Percentiles rank a stretch among this genome's conserved stretches.
Evolutionary conservation across 2,113 vertebrate genomes (phyloP).

Genomic region (Pelusios castaneus): DNA sequence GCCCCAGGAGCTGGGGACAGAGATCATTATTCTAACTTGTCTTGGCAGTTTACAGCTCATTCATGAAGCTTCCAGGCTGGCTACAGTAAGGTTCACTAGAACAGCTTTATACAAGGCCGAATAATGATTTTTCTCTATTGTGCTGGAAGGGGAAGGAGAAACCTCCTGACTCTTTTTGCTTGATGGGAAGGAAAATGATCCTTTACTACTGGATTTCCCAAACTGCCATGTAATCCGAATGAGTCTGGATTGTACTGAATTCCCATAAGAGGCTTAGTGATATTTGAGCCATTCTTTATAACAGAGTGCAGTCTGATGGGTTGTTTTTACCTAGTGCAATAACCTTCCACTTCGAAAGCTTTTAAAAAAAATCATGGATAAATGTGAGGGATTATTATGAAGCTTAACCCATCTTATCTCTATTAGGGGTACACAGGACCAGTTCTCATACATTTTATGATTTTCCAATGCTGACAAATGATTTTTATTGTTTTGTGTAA

Average conservation of each 20-base stretch:
- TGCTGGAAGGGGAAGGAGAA: neutral
- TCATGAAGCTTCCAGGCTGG: slow-evolving; percentile 23
- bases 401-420: neutral
- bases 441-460: neutral
- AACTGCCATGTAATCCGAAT: slow-evolving; percentile 56
- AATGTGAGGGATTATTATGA: neutral
- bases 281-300: slow-evolving; percentile 60
- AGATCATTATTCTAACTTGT: slow-evolving; percentile 24
- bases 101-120: slow-evolving; percentile 31
- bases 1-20: neutral
- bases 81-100: slow-evolving; percentile 37
- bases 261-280: slow-evolving; percentile 53
- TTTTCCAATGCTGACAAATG: fast-evolving
- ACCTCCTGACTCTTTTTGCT: neutral
- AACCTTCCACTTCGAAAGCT: neutral
- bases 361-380: neutral
- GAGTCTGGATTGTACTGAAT: slow-evolving; percentile 50
- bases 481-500: neutral
- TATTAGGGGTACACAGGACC: neutral
- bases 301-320: slow-evolving; percentile 20
- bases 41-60: slow-evolving; percentile 14
- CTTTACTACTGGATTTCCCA: slow-evolving; percentile 30
- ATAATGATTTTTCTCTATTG: neutral
- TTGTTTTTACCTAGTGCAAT: slow-evolving; percentile 28
- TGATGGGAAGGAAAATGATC: slow-evolving; percentile 49